phyloP scores from a whole-genome alignment of 2,888 invertebrate species.

The Andricus quercusramuli region DNA sequence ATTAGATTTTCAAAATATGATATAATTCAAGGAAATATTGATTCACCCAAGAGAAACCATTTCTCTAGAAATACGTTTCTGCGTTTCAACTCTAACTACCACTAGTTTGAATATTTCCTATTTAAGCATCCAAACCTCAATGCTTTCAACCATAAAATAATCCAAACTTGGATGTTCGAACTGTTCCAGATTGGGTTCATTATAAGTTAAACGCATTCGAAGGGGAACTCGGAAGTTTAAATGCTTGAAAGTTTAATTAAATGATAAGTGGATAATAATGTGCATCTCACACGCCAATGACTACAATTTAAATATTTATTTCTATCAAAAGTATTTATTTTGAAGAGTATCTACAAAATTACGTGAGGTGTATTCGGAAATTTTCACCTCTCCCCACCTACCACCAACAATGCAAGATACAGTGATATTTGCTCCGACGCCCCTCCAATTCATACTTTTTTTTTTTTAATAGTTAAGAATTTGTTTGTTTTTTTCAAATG shows the following conservation, averaged over 20 bases:
- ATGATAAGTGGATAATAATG: conserved; percentile 35
- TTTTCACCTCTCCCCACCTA: too few relatives aligned
- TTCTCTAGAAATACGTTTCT: background rate
- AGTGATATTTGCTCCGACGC: too few relatives aligned
- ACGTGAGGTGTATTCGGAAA: too few relatives aligned
- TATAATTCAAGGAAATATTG: background rate
- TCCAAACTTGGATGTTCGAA: conserved; percentile 30
- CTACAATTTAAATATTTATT: too few relatives aligned
- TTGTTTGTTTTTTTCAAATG: too few relatives aligned
- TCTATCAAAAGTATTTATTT: too few relatives aligned
- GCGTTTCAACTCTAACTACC: background rate
- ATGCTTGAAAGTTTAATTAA: conserved; percentile 22
- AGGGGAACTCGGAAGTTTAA: conserved; percentile 8
- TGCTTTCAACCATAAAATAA: conserved; percentile 19
- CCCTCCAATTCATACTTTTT: too few relatives aligned
- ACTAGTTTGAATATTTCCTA: conserved; percentile 5
- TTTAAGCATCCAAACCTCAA: background rate
- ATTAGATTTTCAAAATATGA: background rate
- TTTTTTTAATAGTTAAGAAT: too few relatives aligned
- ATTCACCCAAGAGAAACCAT: background rate
- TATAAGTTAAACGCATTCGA: conserved; percentile 27
- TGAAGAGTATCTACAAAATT: too few relatives aligned
- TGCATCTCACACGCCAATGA: background rate
- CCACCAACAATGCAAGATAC: too few relatives aligned
- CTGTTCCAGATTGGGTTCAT: conserved; percentile 34